A percentile compares a stretch with the other conserved stretches of the same genome.
Conservation (phyloP, 2,797 vertebrate species). For the Urocyon cinereoargenteus region DNA sequence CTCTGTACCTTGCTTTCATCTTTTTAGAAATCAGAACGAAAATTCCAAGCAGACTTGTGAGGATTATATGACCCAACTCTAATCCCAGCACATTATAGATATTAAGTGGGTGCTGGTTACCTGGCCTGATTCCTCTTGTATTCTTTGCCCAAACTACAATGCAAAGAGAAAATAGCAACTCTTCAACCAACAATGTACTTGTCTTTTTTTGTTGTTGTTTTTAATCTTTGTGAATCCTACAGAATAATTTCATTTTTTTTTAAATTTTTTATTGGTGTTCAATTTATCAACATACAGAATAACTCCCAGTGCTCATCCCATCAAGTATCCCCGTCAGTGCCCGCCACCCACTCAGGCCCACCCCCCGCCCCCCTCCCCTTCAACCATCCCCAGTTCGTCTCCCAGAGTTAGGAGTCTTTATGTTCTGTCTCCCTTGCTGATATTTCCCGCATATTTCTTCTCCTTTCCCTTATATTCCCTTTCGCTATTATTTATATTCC, state of each 20-base stretch:
- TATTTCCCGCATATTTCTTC: too few relatives aligned
- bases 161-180: background rate
- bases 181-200: background rate
- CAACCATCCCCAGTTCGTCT: too few relatives aligned
- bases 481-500: too few relatives aligned
- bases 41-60: background rate
- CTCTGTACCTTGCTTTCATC: background rate
- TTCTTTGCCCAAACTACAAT: background rate
- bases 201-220: background rate
- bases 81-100: background rate
- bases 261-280: too few relatives aligned
- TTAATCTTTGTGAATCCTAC: background rate
- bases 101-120: background rate
- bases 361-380: too few relatives aligned
- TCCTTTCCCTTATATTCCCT: too few relatives aligned
- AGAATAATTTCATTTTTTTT: background rate
- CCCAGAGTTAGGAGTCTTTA: too few relatives aligned
- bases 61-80: background rate
- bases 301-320: too few relatives aligned
- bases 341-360: too few relatives aligned
- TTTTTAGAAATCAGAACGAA: conserved; percentile 17
- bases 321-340: too few relatives aligned
- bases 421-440: too few relatives aligned
- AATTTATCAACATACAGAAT: too few relatives aligned
- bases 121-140: background rate